A percentile compares a stretch with the other conserved stretches of the same genome.
phyloP scores from a whole-genome alignment of 1,140 invertebrate genomes.

The Zaprionus vittiger region DNA sequence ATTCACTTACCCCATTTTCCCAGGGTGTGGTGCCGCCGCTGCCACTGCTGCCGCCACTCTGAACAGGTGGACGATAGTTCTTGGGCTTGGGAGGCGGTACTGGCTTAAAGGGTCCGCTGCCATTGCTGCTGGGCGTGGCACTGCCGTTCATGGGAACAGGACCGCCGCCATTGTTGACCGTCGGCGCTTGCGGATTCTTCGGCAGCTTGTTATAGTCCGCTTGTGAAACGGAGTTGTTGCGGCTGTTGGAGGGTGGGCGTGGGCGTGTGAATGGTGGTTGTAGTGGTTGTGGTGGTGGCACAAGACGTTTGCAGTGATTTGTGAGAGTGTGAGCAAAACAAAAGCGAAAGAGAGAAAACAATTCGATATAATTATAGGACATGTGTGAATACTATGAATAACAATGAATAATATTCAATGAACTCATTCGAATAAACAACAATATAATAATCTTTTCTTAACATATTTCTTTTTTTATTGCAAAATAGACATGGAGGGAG shows the following conservation, averaged over 20 bases:
- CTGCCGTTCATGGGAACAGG: constrained; percentile 60
- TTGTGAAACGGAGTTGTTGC: constrained; percentile 86
- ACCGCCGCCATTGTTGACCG: constrained; percentile 51
- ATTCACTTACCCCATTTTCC: constrained; percentile 81
- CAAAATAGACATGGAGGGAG: constrained; percentile 30
- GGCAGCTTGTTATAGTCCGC: constrained; percentile 85
- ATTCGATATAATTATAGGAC: constrained; percentile 65
- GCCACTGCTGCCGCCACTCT: constrained; percentile 68
- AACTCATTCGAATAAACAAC: constrained; percentile 25
- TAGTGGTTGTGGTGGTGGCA: constrained; percentile 3
- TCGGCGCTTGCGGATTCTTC: constrained; percentile 72
- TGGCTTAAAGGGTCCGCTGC: constrained; percentile 90
- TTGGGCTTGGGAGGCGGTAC: constrained; percentile 96
- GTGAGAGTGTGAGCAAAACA: constrained; percentile 49
- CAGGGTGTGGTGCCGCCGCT: constrained; percentile 70
- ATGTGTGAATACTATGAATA: constrained; percentile 42
- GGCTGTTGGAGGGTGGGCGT: constrained; percentile 60
- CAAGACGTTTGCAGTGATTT: constrained; percentile 24
- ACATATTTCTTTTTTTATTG: constrained; percentile 56
- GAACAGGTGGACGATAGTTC: constrained; percentile 91
- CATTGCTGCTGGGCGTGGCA: constrained; percentile 77
- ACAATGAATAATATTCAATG: constrained; percentile 15
- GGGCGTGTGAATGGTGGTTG: constrained; percentile 32
- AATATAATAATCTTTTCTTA: constrained; percentile 7
- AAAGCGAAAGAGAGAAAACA: constrained; percentile 72